Evolutionary conservation across 1,140 invertebrate genomes (phyloP).

Genomic region (Drosophila azteca): DNA sequence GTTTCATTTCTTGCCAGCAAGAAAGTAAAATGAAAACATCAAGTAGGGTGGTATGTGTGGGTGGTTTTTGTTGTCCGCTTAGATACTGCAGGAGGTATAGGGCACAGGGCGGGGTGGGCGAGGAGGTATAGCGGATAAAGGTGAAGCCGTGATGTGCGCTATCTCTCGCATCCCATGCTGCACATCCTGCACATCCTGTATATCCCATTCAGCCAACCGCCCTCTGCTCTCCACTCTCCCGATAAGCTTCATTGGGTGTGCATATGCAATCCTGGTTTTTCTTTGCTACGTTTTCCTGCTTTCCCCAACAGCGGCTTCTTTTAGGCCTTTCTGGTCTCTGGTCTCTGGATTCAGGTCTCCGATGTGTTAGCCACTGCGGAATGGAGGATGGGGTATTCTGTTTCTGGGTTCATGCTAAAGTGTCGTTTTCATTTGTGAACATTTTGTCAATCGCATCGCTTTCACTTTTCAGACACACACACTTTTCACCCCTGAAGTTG

Average conservation of each 20-base stretch:
- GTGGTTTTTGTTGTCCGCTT: no score
- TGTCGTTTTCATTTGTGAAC: constrained; percentile 48
- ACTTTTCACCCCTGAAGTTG: constrained; percentile 7
- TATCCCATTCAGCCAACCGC: no score
- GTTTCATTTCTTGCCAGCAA: constrained; percentile 8
- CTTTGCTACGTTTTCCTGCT: not conserved
- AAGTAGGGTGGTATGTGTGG: constrained; percentile 3
- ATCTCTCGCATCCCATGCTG: not conserved
- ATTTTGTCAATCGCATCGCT: constrained; percentile 47
- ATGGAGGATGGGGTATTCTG: no score
- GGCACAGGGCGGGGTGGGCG: no score
- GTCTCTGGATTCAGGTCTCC: constrained; percentile 9
- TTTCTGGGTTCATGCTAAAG: constrained; percentile 31
- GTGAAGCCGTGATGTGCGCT: constrained; percentile 20
- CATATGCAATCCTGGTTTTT: constrained; percentile 1
- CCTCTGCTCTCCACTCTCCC: not conserved
- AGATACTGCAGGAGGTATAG: no score
- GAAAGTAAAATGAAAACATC: constrained; percentile 42
- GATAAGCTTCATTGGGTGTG: constrained; percentile 32
- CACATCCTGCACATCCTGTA: no score
- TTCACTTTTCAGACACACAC: constrained; percentile 51
- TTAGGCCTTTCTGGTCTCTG: constrained; percentile 13
- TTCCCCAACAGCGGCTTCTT: constrained; percentile 6
- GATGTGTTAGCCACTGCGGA: no score
- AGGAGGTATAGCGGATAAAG: constrained; percentile 3